Conservation (phyloP, 2,888 invertebrate species). For the Lathronympha strigana region DNA sequence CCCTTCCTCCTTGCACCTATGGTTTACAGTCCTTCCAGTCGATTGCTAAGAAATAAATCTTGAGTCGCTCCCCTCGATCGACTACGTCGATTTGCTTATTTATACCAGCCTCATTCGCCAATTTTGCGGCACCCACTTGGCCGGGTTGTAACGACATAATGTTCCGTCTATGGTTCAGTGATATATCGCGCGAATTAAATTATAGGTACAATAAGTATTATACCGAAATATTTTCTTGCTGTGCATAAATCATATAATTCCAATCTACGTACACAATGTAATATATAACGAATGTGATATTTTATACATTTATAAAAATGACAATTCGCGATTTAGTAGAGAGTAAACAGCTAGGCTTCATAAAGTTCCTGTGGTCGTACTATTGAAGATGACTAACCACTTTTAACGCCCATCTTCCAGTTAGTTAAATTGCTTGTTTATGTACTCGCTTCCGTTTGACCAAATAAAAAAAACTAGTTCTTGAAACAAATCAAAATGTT, state of each 20-base stretch:
- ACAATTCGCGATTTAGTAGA: too few relatives aligned
- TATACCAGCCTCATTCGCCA: background rate
- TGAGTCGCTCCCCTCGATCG: background rate
- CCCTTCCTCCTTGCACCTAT: background rate
- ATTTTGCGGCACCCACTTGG: background rate
- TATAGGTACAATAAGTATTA: background rate
- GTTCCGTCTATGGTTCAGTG: too few relatives aligned
- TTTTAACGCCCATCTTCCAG: slow-evolving; percentile 17
- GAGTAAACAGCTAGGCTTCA: too few relatives aligned
- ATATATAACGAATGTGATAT: background rate
- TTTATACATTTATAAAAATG: background rate
- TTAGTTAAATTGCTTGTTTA: slow-evolving; percentile 10
- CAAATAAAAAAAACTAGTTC: too few relatives aligned
- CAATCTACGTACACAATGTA: too few relatives aligned
- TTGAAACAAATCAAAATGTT: too few relatives aligned
- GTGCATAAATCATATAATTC: background rate
- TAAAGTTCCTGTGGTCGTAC: background rate
- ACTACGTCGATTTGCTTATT: background rate
- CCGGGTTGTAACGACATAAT: too few relatives aligned
- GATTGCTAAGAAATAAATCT: background rate
- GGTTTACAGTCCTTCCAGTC: background rate
- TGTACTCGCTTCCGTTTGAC: background rate
- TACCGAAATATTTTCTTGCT: background rate
- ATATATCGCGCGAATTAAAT: background rate
- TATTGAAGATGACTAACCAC: slow-evolving; percentile 12